phyloP scores from a whole-genome alignment of 2,113 vertebrate genomes.

The Otis tarda region DNA sequence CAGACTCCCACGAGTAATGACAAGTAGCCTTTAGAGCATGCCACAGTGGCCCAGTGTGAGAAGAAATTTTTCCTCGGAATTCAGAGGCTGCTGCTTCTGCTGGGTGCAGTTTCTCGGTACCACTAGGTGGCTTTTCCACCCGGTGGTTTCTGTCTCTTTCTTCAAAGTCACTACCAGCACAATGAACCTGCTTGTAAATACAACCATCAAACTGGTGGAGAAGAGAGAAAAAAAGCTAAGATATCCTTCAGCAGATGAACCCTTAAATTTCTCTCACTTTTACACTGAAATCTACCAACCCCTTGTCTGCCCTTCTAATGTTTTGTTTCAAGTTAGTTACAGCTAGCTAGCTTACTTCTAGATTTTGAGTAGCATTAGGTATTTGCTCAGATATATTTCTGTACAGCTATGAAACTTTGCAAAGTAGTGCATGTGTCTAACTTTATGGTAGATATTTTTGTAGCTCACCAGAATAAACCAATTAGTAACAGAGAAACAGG shows the following conservation, averaged over 20 bases:
- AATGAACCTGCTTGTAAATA: background rate
- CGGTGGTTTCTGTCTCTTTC: background rate
- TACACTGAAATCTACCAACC: background rate
- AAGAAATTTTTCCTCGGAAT: background rate
- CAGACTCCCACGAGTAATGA: background rate
- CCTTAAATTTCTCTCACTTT: background rate
- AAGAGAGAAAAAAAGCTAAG: background rate
- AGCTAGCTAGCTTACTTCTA: background rate
- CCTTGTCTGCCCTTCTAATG: background rate
- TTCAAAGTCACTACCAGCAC: background rate
- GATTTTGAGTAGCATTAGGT: background rate
- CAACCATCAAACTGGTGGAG: background rate
- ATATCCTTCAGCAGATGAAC: background rate
- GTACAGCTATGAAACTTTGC: background rate
- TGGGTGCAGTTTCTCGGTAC: background rate
- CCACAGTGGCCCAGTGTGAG: background rate
- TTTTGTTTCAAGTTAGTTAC: background rate
- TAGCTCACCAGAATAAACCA: background rate
- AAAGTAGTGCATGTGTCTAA: background rate
- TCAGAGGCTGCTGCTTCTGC: background rate
- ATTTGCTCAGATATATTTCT: background rate
- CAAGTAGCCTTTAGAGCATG: background rate
- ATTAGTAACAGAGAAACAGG: background rate
- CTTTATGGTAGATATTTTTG: background rate
- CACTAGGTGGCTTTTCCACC: conserved; percentile 46